phyloP scores from a whole-genome alignment of 2,797 vertebrate species.

The Parauchenoglanis ngamensis region DNA sequence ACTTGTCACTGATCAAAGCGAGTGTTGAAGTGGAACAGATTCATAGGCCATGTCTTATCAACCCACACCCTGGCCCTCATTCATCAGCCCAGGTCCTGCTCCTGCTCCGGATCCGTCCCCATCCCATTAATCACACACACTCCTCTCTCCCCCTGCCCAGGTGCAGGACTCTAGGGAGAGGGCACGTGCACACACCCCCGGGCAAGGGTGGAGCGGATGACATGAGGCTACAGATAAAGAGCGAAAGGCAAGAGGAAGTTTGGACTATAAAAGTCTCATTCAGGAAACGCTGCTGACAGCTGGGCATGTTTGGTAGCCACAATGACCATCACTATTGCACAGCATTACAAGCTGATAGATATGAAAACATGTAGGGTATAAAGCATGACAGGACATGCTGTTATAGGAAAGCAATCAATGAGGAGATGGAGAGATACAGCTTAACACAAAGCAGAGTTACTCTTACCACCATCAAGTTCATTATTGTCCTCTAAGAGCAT shows the following conservation, averaged over 20 bases:
- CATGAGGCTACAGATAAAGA: slow-evolving; percentile 30
- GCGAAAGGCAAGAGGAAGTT: slow-evolving; percentile 32
- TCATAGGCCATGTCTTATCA: slow-evolving; percentile 95
- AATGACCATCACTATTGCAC: background rate
- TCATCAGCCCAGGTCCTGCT: slow-evolving; percentile 86
- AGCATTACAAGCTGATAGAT: slow-evolving; percentile 6
- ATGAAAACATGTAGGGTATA: background rate
- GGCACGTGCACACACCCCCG: slow-evolving; percentile 53
- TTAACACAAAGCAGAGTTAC: background rate
- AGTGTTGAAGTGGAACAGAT: slow-evolving; percentile 96
- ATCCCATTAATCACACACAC: slow-evolving; percentile 91
- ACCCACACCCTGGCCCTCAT: slow-evolving; percentile 83
- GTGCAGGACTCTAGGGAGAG: slow-evolving; percentile 52
- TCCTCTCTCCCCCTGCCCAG: slow-evolving; percentile 66
- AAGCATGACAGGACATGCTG: background rate
- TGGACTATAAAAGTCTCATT: slow-evolving; percentile 28
- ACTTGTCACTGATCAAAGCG: slow-evolving; percentile 92
- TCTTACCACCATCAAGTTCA: background rate
- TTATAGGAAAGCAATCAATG: background rate
- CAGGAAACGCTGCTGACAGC: slow-evolving; percentile 26
- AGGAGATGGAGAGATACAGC: background rate
- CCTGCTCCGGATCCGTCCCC: slow-evolving; percentile 80
- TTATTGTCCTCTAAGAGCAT: background rate
- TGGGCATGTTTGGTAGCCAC: background rate
- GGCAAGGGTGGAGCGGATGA: slow-evolving; percentile 36